A percentile compares a stretch with the other conserved stretches of the same genome.
phyloP scores from a whole-genome alignment of 2,113 vertebrate genomes.

The Labeo rohita region DNA sequence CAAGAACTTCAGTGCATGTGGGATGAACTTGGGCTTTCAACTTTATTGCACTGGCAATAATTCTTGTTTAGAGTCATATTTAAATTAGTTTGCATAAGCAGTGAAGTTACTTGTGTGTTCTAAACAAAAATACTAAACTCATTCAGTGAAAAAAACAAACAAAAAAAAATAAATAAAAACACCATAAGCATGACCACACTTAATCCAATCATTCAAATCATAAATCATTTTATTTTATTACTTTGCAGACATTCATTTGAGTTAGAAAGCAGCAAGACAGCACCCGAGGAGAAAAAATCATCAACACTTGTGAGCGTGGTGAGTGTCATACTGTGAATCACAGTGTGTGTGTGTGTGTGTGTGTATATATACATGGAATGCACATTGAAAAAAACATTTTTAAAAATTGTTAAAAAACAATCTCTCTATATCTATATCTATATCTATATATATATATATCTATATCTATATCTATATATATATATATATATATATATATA shows the following conservation, averaged over 20 bases:
- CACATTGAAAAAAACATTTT: too few relatives aligned
- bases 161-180: not conserved
- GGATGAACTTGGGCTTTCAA: not conserved
- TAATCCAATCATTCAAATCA: not conserved
- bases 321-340: constrained; percentile 37
- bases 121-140: not conserved
- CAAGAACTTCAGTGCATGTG: not conserved
- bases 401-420: too few relatives aligned
- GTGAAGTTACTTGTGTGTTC: not conserved
- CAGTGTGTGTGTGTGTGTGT: too few relatives aligned
- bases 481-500: too few relatives aligned
- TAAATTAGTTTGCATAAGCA: not conserved
- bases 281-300: constrained; percentile 6
- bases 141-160: not conserved
- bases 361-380: too few relatives aligned
- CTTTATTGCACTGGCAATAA: not conserved
- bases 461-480: too few relatives aligned
- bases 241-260: constrained; percentile 67
- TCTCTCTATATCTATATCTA: too few relatives aligned
- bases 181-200: not conserved
- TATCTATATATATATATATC: too few relatives aligned
- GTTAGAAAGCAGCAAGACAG: constrained; percentile 20
- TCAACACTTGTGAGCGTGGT: constrained; percentile 70
- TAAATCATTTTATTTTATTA: not conserved
- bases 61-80: not conserved